These are phyloP conservation scores for Gryllus bimaculatus DNA, from an alignment of 1,140 invertebrate genomes.

Conservation along the genomic window DNA sequence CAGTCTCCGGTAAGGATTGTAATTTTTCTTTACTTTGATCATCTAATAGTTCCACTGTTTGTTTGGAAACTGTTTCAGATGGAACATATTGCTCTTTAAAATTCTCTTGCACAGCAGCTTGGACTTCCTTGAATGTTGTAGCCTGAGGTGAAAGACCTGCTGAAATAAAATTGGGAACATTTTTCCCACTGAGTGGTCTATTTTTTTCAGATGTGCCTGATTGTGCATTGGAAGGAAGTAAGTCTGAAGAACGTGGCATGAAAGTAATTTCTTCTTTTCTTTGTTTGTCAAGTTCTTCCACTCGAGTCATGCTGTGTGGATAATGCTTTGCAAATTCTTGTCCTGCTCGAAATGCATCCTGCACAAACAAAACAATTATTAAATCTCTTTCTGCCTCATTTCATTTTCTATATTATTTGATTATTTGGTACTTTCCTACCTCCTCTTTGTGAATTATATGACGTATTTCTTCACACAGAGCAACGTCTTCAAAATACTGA, in stretches of 20 bases:
- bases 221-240: not conserved
- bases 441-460: constrained; percentile 67
- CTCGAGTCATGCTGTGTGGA: constrained; percentile 45
- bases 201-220: not conserved
- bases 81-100: not conserved
- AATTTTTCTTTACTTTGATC: not conserved
- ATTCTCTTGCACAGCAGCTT: not conserved
- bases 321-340: constrained; percentile 71
- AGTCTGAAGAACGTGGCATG: not conserved
- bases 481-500: constrained; percentile 78
- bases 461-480: constrained; percentile 70
- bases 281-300: constrained; percentile 35
- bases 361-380: constrained; percentile 21
- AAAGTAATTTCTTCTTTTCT: constrained; percentile 9
- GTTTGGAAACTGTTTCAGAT: not conserved
- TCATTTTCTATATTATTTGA: not conserved
- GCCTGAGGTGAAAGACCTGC: not conserved
- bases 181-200: not conserved
- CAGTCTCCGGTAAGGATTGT: not conserved
- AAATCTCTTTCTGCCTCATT: not conserved
- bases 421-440: constrained; percentile 17
- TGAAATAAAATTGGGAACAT: not conserved
- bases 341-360: constrained; percentile 66
- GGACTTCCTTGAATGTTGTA: not conserved
- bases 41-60: not conserved